phyloP scores from a whole-genome alignment of 1,140 invertebrate genomes.

The Danaus plexippus region DNA sequence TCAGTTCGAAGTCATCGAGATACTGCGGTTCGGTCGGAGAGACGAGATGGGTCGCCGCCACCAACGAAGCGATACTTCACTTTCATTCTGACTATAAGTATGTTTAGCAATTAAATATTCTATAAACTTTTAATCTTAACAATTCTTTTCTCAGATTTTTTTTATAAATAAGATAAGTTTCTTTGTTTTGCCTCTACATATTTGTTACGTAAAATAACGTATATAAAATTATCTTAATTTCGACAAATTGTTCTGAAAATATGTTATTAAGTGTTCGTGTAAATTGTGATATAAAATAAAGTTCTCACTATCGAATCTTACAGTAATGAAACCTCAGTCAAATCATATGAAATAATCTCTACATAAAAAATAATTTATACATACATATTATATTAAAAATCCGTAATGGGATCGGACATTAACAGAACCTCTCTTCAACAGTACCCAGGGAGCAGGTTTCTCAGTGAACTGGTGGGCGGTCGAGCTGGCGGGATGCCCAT shows the following conservation, averaged over 20 bases:
- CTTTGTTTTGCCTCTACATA: too few relatives aligned
- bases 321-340: too few relatives aligned
- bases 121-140: not conserved
- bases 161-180: not conserved
- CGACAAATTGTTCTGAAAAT: too few relatives aligned
- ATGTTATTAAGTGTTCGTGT: too few relatives aligned
- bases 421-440: constrained; percentile 20
- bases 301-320: too few relatives aligned
- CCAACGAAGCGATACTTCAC: constrained; percentile 73
- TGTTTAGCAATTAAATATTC: constrained; percentile 12
- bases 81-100: constrained; percentile 82
- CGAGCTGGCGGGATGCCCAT: constrained; percentile 77
- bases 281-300: too few relatives aligned
- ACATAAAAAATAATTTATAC: too few relatives aligned
- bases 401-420: too few relatives aligned
- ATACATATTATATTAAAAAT: too few relatives aligned
- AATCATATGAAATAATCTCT: too few relatives aligned
- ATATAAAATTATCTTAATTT: too few relatives aligned
- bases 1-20: constrained; percentile 51
- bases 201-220: too few relatives aligned
- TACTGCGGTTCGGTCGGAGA: constrained; percentile 74
- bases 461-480: constrained; percentile 77
- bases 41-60: constrained; percentile 73
- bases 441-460: constrained; percentile 76
- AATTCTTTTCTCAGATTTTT: not conserved